Evolutionary conservation across 2,113 vertebrate species (phyloP).

Genomic region (Ovis aries): DNA sequence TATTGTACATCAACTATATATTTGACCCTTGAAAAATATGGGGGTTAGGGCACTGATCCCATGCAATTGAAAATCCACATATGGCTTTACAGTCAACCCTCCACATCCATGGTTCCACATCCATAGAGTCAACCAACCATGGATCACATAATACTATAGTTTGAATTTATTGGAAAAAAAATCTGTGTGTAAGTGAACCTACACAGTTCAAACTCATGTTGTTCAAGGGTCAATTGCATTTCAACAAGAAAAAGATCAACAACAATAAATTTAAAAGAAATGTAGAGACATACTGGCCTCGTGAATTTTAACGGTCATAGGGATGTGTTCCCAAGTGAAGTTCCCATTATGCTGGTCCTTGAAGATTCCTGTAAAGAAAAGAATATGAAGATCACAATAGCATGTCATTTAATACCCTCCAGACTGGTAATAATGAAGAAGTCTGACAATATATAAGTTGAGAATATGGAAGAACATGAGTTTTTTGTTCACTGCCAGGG

Average conservation of each 20-base stretch:
- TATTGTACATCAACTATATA: neutral
- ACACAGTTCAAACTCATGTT: neutral
- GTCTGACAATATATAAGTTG: neutral
- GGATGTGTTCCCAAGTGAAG: neutral
- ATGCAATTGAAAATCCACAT: neutral
- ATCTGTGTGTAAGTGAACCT: neutral
- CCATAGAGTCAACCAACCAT: neutral
- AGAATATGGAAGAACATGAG: neutral
- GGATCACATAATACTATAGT: neutral
- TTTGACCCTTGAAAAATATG: neutral
- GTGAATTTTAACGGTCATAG: neutral
- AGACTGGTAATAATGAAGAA: neutral
- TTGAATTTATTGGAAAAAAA: neutral
- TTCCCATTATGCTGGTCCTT: neutral
- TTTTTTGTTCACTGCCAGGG: neutral
- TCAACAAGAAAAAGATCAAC: neutral
- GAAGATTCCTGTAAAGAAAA: neutral
- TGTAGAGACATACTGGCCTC: neutral
- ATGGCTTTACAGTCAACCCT: neutral
- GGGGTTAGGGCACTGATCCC: neutral
- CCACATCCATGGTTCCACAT: neutral
- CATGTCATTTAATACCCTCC: neutral
- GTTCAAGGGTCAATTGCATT: neutral
- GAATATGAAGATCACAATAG: neutral
- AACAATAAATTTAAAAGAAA: neutral